Percentiles rank a stretch among this genome's conserved stretches.
These are phyloP conservation scores for Lycorma delicatula DNA, from an alignment of 1,140 invertebrate species.

Conservation along the genomic window DNA sequence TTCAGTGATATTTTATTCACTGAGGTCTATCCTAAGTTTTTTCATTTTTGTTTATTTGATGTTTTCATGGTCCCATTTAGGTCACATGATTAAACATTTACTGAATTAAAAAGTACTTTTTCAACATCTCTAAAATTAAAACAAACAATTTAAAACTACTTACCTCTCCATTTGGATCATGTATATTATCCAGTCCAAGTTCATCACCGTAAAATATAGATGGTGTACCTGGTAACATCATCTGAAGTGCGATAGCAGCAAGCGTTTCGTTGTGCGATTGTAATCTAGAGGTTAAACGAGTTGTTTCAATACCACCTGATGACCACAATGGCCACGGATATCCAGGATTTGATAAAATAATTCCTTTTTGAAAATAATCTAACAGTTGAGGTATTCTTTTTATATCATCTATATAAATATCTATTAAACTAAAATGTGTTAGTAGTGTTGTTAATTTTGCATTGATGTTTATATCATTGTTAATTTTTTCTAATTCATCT, in stretches of 20 bases:
- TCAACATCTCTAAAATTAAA: too few species aligned
- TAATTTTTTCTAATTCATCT: slow-evolving; percentile 16
- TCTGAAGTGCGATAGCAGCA: slow-evolving; percentile 53
- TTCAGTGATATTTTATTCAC: too few species aligned
- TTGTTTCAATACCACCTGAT: slow-evolving; percentile 50
- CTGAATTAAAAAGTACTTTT: too few species aligned
- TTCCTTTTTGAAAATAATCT: slow-evolving; percentile 43
- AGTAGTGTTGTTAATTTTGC: slow-evolving; percentile 40
- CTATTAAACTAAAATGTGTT: slow-evolving; percentile 57
- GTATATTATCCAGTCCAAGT: slow-evolving; percentile 43
- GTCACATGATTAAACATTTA: too few species aligned
- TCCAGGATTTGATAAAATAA: slow-evolving; percentile 48
- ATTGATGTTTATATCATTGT: slow-evolving; percentile 39
- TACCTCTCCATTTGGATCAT: slow-evolving; percentile 28
- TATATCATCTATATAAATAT: slow-evolving; percentile 52
- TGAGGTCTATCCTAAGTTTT: too few species aligned
- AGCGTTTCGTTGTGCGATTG: slow-evolving; percentile 47
- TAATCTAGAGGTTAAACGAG: slow-evolving; percentile 46
- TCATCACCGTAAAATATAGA: slow-evolving; percentile 78
- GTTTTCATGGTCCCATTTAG: too few species aligned
- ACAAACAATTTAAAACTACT: too few species aligned
- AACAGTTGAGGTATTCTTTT: slow-evolving; percentile 48
- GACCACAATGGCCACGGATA: slow-evolving; percentile 72
- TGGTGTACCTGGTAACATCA: slow-evolving; percentile 69
- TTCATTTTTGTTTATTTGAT: too few species aligned